A percentile compares a stretch with the other conserved stretches of the same genome.
Evolutionary conservation across 2,888 invertebrate species (phyloP).

Genomic region (Oscheius sp.): DNA sequence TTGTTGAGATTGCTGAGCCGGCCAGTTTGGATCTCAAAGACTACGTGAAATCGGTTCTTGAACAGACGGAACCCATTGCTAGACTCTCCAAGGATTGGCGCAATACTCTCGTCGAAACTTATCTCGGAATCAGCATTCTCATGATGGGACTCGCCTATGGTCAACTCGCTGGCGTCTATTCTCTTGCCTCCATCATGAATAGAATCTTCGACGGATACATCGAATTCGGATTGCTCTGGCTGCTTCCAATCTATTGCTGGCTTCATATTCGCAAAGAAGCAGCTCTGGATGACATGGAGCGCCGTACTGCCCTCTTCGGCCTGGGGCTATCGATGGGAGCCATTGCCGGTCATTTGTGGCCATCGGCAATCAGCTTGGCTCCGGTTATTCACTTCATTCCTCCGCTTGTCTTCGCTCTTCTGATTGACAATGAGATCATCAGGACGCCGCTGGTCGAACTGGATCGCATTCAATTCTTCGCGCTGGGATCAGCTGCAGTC

Average conservation of each 20-base stretch:
- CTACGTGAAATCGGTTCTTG: constrained; percentile 35
- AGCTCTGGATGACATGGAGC: constrained; percentile 51
- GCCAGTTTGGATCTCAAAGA: constrained; percentile 48
- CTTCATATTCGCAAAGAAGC: constrained; percentile 47
- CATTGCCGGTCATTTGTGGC: constrained; percentile 48
- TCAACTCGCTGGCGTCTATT: constrained; percentile 47
- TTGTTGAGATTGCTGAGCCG: constrained; percentile 47
- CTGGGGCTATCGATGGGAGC: constrained; percentile 40
- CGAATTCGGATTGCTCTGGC: constrained; percentile 37
- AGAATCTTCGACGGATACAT: constrained; percentile 47
- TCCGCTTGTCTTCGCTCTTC: constrained; percentile 45
- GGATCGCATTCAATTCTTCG: constrained; percentile 15
- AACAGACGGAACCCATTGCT: constrained; percentile 35
- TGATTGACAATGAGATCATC: constrained; percentile 33
- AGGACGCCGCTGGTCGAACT: not conserved
- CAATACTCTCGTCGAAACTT: constrained; percentile 57
- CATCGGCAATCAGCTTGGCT: constrained; percentile 13
- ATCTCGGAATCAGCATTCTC: constrained; percentile 54
- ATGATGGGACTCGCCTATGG: constrained; percentile 51
- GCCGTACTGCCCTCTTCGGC: constrained; percentile 50
- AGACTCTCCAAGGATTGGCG: constrained; percentile 44
- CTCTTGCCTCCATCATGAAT: constrained; percentile 41
- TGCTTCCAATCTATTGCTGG: constrained; percentile 48
- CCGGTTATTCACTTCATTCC: constrained; percentile 45
- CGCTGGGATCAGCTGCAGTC: not conserved